A percentile compares a stretch with the other conserved stretches of the same genome.
Conservation (phyloP, 2,113 vertebrate species). For the Pangasianodon hypophthalmus region DNA sequence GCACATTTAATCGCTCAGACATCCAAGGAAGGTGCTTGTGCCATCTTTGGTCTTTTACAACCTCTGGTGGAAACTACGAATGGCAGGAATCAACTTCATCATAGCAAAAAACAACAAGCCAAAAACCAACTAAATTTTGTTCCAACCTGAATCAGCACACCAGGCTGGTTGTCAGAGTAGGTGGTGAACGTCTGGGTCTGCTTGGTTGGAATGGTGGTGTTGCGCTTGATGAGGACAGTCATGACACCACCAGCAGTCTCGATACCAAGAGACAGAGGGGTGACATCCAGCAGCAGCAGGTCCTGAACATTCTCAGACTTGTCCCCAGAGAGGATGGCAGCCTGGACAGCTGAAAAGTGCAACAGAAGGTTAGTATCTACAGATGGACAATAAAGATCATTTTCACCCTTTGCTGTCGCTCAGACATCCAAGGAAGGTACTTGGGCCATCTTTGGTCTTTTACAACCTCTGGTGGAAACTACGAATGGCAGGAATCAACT, state of each 20-base stretch:
- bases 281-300: constrained; percentile 77
- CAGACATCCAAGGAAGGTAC: constrained; percentile 62
- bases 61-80: constrained; percentile 73
- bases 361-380: not conserved
- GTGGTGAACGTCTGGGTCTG: constrained; percentile 81
- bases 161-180: constrained; percentile 78
- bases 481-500: constrained; percentile 72
- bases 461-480: constrained; percentile 63
- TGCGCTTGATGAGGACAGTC: constrained; percentile 79
- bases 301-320: constrained; percentile 80
- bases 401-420: constrained; percentile 30
- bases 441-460: constrained; percentile 53
- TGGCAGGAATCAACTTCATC: constrained; percentile 76
- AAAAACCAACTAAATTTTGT: accelerated
- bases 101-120: constrained; percentile 67
- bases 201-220: constrained; percentile 81
- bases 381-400: not conserved
- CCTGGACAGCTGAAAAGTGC: constrained; percentile 71
- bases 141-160: constrained; percentile 75
- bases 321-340: constrained; percentile 78
- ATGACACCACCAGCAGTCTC: constrained; percentile 81
- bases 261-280: constrained; percentile 77
- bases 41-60: constrained; percentile 56
- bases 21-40: constrained; percentile 64
- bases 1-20: constrained; percentile 55